Evolutionary conservation across 2,888 invertebrate species (phyloP).

Genomic region (Acrocyrtus sp.): DNA sequence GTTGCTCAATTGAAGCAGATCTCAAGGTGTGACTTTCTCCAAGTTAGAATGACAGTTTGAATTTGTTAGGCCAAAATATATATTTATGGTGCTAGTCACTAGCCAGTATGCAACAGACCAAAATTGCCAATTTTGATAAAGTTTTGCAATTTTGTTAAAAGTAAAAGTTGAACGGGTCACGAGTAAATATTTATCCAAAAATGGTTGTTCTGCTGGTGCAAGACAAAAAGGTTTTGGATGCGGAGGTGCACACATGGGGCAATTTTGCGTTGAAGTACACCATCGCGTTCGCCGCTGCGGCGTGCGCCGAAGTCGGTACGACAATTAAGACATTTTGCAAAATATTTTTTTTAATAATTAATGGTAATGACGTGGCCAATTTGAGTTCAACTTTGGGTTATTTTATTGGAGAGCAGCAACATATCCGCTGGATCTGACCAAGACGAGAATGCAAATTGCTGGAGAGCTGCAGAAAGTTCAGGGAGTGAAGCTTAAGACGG

Average conservation of each 20-base stretch:
- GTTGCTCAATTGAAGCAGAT: no score
- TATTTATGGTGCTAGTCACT: no score
- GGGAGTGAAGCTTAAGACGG: constrained; percentile 48
- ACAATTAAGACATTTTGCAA: not conserved
- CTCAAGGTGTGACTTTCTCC: no score
- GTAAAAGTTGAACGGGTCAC: no score
- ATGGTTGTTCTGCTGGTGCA: constrained; percentile 55
- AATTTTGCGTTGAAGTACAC: constrained; percentile 67
- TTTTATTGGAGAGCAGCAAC: constrained; percentile 73
- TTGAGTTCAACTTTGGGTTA: no score
- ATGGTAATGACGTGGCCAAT: no score
- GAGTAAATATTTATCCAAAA: constrained; percentile 33
- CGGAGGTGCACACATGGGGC: constrained; percentile 30
- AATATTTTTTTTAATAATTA: no score
- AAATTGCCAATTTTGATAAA: no score
- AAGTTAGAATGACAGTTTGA: no score
- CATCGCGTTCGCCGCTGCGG: constrained; percentile 69
- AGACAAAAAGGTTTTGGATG: constrained; percentile 45
- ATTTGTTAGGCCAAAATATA: no score
- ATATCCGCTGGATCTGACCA: constrained; percentile 93
- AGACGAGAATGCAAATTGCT: constrained; percentile 93
- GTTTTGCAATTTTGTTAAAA: no score
- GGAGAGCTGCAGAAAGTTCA: constrained; percentile 71
- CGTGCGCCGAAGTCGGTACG: constrained; percentile 68
- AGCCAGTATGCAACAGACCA: no score